Evolutionary conservation across 2,888 invertebrate species (phyloP), one percentile per base, ranked within the genome.

Genomic region (Phania funesta): DNA sequence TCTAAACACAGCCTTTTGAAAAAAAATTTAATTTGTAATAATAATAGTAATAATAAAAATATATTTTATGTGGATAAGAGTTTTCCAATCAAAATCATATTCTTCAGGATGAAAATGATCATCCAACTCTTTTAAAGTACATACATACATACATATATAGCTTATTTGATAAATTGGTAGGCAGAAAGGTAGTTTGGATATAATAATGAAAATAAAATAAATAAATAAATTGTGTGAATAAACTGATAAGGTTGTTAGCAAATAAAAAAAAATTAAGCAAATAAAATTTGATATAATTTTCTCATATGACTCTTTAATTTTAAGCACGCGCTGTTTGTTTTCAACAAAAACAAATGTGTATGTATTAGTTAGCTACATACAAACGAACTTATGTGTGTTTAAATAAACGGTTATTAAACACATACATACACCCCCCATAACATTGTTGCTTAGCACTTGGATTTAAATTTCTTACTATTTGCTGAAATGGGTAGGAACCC

Each of bases 181-280:
- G 52, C 29, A 54, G n/a, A 24, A 38, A 24, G 11, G 16, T 50
- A 65, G 35, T 67, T 50, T 58, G 8, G n/a, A 58, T 52, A 70
- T 20, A 48, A 44, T 20, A 46, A 46, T 46, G 16, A n/a, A 67
- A 52, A 18, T 26, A 52, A 52, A 41, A 24, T 18, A 41, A 4
- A 50, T 46, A 67, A n/a, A n/a, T n/a, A n/a, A n/a, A n/a, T 60
- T 67, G 73, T 77, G 81, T 77, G 73, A 81, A 81, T 67, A 73
- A 73, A 73, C 62, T 73, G 77, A 81, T 81, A 77, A 81, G 46
- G 35, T 58, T 67, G 29, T 73, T 41, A 71, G 41, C 62, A 77
- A 81, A 80, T 67, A 75, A 68, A 68, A 18, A 60, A 56, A 58
- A 41, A 32, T 16, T 26, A 60, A 77, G 62, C 70, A 50, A 60